A percentile compares a stretch with the other conserved stretches of the same genome.
Conservation (phyloP, 2,797 vertebrate species). For the Muraenolepis orangiensis region DNA sequence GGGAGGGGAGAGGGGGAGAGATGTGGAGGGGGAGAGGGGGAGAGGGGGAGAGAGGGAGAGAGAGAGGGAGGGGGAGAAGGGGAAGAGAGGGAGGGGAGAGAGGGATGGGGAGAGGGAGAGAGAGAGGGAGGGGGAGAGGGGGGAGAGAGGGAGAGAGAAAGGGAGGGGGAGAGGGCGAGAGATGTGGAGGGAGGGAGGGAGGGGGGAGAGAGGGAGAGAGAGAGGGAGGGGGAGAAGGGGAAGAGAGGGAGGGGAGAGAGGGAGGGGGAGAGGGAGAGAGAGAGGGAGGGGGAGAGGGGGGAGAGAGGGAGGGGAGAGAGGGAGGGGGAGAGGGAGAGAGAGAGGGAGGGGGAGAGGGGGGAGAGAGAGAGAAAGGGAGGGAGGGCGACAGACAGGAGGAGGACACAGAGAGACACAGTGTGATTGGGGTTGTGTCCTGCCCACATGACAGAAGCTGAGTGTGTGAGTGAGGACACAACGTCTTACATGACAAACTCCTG, state of each 20-base stretch:
- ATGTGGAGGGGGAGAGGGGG: too few species aligned
- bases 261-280: neutral
- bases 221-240: neutral
- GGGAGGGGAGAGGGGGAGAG: neutral
- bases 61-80: too few species aligned
- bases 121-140: too few species aligned
- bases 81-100: too few species aligned
- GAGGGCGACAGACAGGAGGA: neutral
- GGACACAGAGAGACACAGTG: neutral
- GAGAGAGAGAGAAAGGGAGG: neutral
- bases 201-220: neutral
- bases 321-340: too few species aligned
- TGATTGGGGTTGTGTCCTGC: neutral
- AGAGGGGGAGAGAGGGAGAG: neutral
- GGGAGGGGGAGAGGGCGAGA: too few species aligned
- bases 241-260: neutral
- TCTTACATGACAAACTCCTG: constrained; percentile 77
- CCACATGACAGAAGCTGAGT: constrained; percentile 29
- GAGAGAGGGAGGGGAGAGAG: too few species aligned
- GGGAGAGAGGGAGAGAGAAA: too few species aligned
- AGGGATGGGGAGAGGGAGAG: too few species aligned
- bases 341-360: neutral
- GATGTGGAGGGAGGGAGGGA: neutral
- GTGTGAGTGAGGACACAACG: neutral
- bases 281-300: too few species aligned